Conservation (phyloP, 2,113 vertebrate species). For the Motacilla tschutschensis region DNA sequence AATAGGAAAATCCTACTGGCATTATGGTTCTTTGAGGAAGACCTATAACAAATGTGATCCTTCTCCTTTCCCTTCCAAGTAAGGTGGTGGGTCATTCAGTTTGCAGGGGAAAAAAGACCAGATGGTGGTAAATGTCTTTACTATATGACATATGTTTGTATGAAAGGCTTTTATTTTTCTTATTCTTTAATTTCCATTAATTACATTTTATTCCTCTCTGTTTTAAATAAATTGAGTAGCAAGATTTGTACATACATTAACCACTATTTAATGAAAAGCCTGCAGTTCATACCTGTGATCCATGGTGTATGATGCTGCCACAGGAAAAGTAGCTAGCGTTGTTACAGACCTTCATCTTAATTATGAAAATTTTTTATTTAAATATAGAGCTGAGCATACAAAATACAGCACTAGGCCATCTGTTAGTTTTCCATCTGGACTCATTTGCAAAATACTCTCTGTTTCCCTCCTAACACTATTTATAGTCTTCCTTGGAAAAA, state of each 20-base stretch:
- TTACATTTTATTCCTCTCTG: conserved; percentile 46
- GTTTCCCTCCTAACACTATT: conserved; percentile 68
- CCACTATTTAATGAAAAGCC: conserved; percentile 58
- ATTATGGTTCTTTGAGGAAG: neutral
- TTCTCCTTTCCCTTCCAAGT: neutral
- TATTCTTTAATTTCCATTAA: conserved; percentile 25
- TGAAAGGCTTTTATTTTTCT: conserved; percentile 27
- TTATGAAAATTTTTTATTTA: conserved; percentile 83
- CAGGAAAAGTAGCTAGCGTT: conserved; percentile 71
- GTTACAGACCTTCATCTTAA: conserved; percentile 74
- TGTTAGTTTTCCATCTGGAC: conserved; percentile 81
- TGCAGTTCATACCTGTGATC: conserved; percentile 60
- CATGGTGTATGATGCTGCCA: conserved; percentile 47
- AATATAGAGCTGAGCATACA: conserved; percentile 76
- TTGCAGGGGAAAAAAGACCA: conserved; percentile 34
- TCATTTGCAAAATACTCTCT: conserved; percentile 81
- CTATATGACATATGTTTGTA: conserved; percentile 1
- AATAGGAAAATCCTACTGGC: neutral
- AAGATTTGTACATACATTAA: conserved; percentile 62
- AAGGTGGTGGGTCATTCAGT: conserved; percentile 11
- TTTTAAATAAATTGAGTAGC: conserved; percentile 34
- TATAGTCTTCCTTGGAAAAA: conserved; percentile 78
- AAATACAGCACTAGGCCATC: conserved; percentile 77
- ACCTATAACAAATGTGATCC: neutral
- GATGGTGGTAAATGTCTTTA: conserved; percentile 45